phyloP scores from a whole-genome alignment of 1,140 invertebrate genomes.

The Wasmannia auropunctata region DNA sequence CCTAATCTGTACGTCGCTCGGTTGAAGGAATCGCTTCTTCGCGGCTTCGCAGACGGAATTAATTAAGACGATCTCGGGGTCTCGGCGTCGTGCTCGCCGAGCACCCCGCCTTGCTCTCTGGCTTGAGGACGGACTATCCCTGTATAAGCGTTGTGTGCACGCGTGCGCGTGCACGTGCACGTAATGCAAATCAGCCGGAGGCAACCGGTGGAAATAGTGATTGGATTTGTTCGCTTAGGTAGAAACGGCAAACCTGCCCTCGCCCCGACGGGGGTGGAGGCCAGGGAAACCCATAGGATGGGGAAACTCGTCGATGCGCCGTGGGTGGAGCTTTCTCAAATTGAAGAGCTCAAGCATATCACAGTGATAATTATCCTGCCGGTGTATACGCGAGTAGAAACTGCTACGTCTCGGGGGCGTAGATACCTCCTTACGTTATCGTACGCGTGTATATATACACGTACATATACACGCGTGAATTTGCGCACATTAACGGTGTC shows the following conservation, averaged over 20 bases:
- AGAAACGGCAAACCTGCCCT: constrained; percentile 25
- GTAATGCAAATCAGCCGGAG: constrained; percentile 52
- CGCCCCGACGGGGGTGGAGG: neutral
- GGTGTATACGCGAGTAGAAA: constrained; percentile 22
- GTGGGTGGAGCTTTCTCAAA: constrained; percentile 24
- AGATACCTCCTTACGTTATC: constrained; percentile 14
- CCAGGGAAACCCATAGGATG: neutral
- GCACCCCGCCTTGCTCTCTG: neutral
- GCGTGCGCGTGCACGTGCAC: constrained; percentile 7
- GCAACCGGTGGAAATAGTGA: constrained; percentile 46
- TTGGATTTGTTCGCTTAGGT: constrained; percentile 54
- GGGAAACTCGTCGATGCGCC: neutral
- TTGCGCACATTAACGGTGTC: neutral
- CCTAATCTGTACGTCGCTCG: constrained; percentile 42
- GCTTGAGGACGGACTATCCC: neutral
- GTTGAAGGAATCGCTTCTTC: constrained; percentile 37
- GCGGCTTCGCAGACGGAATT: constrained; percentile 49
- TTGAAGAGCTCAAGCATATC: constrained; percentile 54
- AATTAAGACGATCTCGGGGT: constrained; percentile 54
- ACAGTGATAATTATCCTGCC: constrained; percentile 66
- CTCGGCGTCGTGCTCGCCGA: neutral
- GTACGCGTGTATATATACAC: neutral
- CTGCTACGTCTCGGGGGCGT: constrained; percentile 18
- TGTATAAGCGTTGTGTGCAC: neutral
- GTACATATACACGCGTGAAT: no score